phyloP scores from a whole-genome alignment of 92 coral and sea anemone species.

The Epizoanthus scotinus region DNA sequence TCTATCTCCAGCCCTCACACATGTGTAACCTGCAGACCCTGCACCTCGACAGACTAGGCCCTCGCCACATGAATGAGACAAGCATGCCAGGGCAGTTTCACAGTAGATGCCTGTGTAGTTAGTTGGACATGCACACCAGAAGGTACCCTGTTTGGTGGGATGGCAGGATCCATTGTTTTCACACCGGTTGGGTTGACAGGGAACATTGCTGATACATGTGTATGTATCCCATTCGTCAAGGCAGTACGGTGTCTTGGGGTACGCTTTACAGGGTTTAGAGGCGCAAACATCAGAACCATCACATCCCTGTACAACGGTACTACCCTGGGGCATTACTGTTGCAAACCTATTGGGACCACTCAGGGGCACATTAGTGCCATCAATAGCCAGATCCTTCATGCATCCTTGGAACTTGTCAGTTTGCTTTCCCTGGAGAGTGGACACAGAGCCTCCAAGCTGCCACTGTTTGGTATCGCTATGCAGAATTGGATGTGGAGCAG shows the following conservation, averaged over 20 bases:
- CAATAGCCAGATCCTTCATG: constrained; percentile 76
- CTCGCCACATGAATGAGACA: constrained; percentile 39
- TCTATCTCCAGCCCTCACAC: constrained; percentile 24
- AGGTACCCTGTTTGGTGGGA: constrained; percentile 70
- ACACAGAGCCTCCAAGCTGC: constrained; percentile 72
- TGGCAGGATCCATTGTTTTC: constrained; percentile 67
- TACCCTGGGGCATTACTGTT: constrained; percentile 63
- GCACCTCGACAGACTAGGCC: constrained; percentile 36
- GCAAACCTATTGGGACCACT: constrained; percentile 83
- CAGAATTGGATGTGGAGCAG: constrained; percentile 72
- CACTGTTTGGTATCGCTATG: constrained; percentile 70
- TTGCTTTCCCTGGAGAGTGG: constrained; percentile 41
- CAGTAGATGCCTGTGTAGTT: constrained; percentile 64
- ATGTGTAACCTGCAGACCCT: constrained; percentile 35
- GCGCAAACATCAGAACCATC: constrained; percentile 68
- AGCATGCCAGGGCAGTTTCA: constrained; percentile 47
- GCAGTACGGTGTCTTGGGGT: constrained; percentile 69
- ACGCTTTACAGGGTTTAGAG: constrained; percentile 69
- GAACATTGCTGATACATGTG: constrained; percentile 76
- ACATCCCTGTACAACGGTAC: constrained; percentile 74
- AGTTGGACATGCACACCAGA: constrained; percentile 63
- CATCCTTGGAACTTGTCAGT: constrained; percentile 80
- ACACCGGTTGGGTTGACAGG: constrained; percentile 76
- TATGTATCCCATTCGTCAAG: constrained; percentile 84
- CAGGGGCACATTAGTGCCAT: constrained; percentile 73